These are phyloP conservation scores for Anomalospiza imberbis DNA, from an alignment of 2,797 vertebrate genomes.

Conservation along the genomic window DNA sequence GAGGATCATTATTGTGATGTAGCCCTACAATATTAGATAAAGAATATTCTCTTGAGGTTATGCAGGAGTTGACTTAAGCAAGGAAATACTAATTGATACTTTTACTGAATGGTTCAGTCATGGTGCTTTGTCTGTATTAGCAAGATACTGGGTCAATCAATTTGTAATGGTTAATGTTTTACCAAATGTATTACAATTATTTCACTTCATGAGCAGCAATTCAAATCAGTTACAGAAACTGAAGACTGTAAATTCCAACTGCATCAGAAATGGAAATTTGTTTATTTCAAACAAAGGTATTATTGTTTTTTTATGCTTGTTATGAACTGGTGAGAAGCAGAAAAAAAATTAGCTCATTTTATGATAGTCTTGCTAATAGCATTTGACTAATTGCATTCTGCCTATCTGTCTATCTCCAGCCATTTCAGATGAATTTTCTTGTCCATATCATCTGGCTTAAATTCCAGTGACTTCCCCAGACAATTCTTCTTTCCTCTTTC, in stretches of 20 bases:
- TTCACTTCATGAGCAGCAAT: neutral
- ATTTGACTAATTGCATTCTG: neutral
- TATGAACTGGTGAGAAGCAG: neutral
- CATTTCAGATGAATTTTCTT: neutral
- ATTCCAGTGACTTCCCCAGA: neutral
- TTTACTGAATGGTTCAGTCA: neutral
- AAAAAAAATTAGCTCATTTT: neutral
- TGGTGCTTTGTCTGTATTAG: neutral
- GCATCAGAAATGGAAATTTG: neutral
- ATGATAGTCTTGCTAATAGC: neutral
- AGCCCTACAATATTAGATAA: neutral
- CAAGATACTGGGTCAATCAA: neutral
- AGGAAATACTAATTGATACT: neutral
- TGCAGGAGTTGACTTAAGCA: neutral
- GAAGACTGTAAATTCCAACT: neutral
- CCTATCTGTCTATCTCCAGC: neutral
- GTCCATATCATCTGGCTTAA: neutral
- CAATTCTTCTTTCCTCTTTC: neutral
- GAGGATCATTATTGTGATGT: neutral
- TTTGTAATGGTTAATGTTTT: neutral
- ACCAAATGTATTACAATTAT: neutral
- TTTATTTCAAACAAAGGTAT: neutral
- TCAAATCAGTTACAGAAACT: neutral
- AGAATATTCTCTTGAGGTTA: neutral
- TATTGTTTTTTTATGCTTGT: accelerated